Conservation (phyloP, 2,888 invertebrate genomes). For the Pristionchus mayeri region DNA sequence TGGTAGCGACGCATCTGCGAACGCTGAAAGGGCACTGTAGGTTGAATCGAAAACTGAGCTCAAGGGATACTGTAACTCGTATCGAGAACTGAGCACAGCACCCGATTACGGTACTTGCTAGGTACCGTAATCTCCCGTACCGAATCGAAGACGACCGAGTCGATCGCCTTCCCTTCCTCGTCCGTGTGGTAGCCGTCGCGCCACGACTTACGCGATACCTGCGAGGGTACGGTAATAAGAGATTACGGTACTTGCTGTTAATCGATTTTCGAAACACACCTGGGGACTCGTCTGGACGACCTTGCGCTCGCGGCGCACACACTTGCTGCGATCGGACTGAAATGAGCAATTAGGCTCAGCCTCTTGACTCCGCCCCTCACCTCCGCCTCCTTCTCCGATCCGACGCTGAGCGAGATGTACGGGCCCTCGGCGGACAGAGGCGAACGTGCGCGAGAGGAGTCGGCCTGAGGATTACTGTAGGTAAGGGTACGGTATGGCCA, state of each 20-base stretch:
- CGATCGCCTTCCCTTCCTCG: conserved; percentile 16
- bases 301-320: conserved; percentile 11
- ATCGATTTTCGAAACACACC: too few relatives aligned
- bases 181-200: neutral
- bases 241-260: neutral
- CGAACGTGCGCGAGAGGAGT: neutral
- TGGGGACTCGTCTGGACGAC: conserved; percentile 28
- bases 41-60: too few relatives aligned
- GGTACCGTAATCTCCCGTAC: neutral
- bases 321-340: neutral
- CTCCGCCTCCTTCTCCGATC: neutral
- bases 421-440: neutral
- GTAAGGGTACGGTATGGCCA: neutral
- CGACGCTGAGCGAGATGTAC: conserved; percentile 24
- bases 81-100: too few relatives aligned
- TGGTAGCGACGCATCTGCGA: conserved; percentile 16
- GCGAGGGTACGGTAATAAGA: neutral
- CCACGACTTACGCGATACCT: neutral
- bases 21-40: neutral
- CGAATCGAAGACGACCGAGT: conserved; percentile 8
- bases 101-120: neutral
- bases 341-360: neutral
- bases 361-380: neutral
- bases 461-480: neutral
- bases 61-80: too few relatives aligned